Evolutionary conservation across 2,888 invertebrate genomes (phyloP).

Genomic region (Heteromurus nitidus): DNA sequence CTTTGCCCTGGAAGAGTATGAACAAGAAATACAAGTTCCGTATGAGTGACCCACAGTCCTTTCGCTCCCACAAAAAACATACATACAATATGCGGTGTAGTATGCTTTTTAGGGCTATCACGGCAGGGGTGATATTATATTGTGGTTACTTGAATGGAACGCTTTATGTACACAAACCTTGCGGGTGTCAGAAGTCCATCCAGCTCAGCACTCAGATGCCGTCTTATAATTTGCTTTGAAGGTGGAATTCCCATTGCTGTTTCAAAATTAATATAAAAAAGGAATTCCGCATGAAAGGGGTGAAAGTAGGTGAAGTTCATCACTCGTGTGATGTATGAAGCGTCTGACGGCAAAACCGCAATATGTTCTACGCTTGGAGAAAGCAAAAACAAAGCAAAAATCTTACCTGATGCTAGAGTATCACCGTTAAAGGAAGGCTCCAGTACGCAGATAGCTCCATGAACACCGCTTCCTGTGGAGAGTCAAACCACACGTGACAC

Average conservation of each 20-base stretch:
- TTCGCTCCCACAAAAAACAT: no score
- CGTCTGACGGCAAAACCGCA: neutral
- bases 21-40: neutral
- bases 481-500: slow-evolving; percentile 12
- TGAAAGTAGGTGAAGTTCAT: slow-evolving; percentile 4
- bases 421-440: slow-evolving; percentile 96
- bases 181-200: slow-evolving; percentile 93
- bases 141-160: no score
- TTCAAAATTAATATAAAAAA: slow-evolving; percentile 30
- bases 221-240: slow-evolving; percentile 92
- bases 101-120: no score
- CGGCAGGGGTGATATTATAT: no score
- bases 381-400: no score
- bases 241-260: slow-evolving; percentile 89
- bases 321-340: neutral
- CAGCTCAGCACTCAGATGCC: slow-evolving; percentile 93
- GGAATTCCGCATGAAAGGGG: neutral
- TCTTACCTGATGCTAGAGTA: slow-evolving; percentile 88
- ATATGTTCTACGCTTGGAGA: no score
- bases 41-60: no score
- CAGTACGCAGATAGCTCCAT: slow-evolving; percentile 87
- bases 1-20: slow-evolving; percentile 68
- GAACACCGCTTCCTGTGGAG: slow-evolving; percentile 89
- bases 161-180: slow-evolving; percentile 81
- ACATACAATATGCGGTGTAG: neutral